phyloP scores from a whole-genome alignment of 2,888 invertebrate genomes.

The Trilocha varians region DNA sequence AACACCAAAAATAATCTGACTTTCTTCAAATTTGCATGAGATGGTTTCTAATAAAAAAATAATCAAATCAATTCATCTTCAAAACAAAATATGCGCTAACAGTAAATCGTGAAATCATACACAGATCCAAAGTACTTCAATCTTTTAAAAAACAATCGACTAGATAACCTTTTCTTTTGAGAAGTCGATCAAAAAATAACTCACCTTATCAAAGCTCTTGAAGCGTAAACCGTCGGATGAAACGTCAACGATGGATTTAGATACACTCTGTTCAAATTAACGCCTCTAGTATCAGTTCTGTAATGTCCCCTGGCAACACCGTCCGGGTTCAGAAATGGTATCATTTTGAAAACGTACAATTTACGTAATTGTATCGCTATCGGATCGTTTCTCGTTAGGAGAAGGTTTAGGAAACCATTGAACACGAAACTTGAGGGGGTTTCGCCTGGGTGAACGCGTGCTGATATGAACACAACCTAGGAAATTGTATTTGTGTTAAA shows the following conservation, averaged over 20 bases:
- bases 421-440: slow-evolving; percentile 93
- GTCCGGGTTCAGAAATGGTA: slow-evolving; percentile 94
- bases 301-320: slow-evolving; percentile 91
- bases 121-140: too few relatives aligned
- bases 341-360: slow-evolving; percentile 88
- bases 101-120: too few relatives aligned
- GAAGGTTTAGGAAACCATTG: slow-evolving; percentile 88
- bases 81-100: too few relatives aligned
- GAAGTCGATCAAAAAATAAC: slow-evolving; percentile 10
- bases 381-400: slow-evolving; percentile 82
- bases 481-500: too few relatives aligned
- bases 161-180: too few relatives aligned
- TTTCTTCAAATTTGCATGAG: too few relatives aligned
- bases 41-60: too few relatives aligned
- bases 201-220: slow-evolving; percentile 81
- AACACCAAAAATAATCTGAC: too few relatives aligned
- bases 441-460: slow-evolving; percentile 93
- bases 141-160: too few relatives aligned
- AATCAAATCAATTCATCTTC: too few relatives aligned
- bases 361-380: slow-evolving; percentile 81
- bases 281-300: slow-evolving; percentile 88
- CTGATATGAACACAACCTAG: slow-evolving; percentile 87
- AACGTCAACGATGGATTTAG: slow-evolving; percentile 80
- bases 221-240: slow-evolving; percentile 91
- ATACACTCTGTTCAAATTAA: slow-evolving; percentile 91